Evolutionary conservation across 2,113 vertebrate genomes (phyloP), one percentile per base, ranked within the genome.

Genomic region (Cyprinus carpio): DNA sequence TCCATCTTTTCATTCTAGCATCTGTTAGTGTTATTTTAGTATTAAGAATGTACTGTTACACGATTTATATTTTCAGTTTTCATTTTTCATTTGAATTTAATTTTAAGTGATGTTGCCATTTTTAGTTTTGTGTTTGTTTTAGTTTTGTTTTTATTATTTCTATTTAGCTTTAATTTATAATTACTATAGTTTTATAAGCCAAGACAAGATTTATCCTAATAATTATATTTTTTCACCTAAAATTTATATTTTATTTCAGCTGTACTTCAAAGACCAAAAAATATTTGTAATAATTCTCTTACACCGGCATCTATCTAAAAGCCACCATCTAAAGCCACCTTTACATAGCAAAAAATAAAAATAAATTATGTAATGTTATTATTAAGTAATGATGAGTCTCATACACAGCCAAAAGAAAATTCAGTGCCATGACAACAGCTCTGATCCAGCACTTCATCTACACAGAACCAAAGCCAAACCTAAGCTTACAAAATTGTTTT

Each of bases 391-490:
- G 46, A 7, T 43, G 71, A 74, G 25, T n/a, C 40, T 74, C 40
- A 71, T n/a, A 11, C 34, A 20, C n/a, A 46, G 71, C 23, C 71
- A 75, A 25, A 6, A 15, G n/a, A 75, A 25, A 46, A 75, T 16
- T 43, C 69, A 74, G 71, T 46, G 34, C 37, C 71, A 46, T 46
- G 71, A 75, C 71, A 75, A 75, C 71, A 49, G 40, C 23, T 75
- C 71, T 13, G 13, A 46, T 27, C 34, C 37, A 74, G 37, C 71
- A 43, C 40, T 46, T 75, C 71, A 75, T 25, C 71, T 46, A 75
- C 40, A 46, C 37, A 1, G 20, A 74, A 74, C 40, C 23, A 74
- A 75, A 46, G 71, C 71, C 23, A 74, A 46, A 40, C 71, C 71
- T 74, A 75, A 74, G 71, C 71, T 74, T 25, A 43, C 69, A n/a